Percentiles rank a stretch among this genome's conserved stretches.
Conservation (phyloP, 2,888 invertebrate genomes). For the Quadroppia sp. region DNA sequence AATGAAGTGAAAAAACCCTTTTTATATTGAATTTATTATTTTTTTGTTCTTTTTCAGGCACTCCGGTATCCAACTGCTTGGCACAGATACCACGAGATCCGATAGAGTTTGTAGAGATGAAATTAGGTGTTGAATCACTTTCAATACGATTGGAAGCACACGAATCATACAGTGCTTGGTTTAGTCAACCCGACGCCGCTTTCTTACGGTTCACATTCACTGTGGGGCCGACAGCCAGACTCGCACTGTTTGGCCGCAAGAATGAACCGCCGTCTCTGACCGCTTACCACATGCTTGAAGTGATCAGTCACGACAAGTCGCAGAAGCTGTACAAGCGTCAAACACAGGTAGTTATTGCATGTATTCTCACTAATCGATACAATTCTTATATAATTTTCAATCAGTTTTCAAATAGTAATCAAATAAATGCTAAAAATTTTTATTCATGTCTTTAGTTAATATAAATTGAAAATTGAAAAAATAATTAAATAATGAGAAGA, state of each 20-base stretch:
- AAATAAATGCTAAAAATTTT: too few relatives aligned
- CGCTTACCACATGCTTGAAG: conserved; percentile 91
- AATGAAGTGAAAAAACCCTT: too few relatives aligned
- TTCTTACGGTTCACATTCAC: conserved; percentile 92
- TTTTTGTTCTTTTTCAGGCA: background rate
- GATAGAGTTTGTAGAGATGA: conserved; percentile 58
- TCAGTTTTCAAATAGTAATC: too few relatives aligned
- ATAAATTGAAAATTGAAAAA: too few relatives aligned
- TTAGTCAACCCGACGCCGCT: conserved; percentile 87
- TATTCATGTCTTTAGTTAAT: too few relatives aligned
- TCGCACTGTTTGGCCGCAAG: conserved; percentile 89
- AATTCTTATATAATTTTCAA: too few relatives aligned
- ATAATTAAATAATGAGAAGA: too few relatives aligned
- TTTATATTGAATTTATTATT: too few relatives aligned
- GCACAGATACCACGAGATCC: conserved; percentile 14
- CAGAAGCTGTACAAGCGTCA: conserved; percentile 7
- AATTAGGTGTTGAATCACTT: conserved; percentile 72
- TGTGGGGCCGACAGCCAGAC: conserved; percentile 50
- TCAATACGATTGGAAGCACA: conserved; percentile 86
- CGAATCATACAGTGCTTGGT: conserved; percentile 96
- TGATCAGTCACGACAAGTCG: conserved; percentile 60
- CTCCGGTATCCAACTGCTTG: background rate
- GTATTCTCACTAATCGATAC: background rate
- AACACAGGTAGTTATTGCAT: background rate
- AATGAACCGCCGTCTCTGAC: conserved; percentile 94